phyloP scores from a whole-genome alignment of 2,113 vertebrate genomes.

The Condylura cristata region DNA sequence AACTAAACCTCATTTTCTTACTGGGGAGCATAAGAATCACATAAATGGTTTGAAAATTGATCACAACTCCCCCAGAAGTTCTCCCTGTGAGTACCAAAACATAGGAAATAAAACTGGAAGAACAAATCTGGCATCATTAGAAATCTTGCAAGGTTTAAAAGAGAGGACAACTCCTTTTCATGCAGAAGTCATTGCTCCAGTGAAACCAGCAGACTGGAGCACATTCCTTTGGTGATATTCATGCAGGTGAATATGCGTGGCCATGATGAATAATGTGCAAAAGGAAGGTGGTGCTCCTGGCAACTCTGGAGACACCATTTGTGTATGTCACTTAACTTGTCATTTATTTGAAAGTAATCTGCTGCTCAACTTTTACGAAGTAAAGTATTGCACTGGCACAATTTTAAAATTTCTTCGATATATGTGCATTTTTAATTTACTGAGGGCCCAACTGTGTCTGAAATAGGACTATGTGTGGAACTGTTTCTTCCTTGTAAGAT shows the following conservation, averaged over 20 bases:
- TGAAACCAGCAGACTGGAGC: constrained; percentile 53
- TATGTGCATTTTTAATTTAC: background rate
- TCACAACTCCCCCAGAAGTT: background rate
- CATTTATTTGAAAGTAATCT: constrained; percentile 34
- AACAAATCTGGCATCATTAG: background rate
- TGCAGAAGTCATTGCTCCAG: background rate
- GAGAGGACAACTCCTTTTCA: constrained; percentile 43
- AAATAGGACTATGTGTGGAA: background rate
- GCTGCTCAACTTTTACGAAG: background rate
- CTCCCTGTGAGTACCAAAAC: background rate
- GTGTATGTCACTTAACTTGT: background rate
- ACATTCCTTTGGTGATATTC: constrained; percentile 57
- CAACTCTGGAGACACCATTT: background rate
- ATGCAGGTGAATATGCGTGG: background rate
- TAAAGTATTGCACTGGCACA: background rate
- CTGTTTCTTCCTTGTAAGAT: background rate
- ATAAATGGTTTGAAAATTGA: constrained; percentile 15
- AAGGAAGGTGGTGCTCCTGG: background rate
- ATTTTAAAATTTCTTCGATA: background rate
- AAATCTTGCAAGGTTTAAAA: background rate
- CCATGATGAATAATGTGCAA: background rate
- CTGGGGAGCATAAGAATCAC: background rate
- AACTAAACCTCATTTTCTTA: constrained; percentile 25
- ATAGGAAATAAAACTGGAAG: constrained; percentile 4
- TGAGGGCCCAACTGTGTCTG: background rate